These are phyloP conservation scores for Natator depressus DNA, from an alignment of 2,113 vertebrate species.

Conservation along the genomic window DNA sequence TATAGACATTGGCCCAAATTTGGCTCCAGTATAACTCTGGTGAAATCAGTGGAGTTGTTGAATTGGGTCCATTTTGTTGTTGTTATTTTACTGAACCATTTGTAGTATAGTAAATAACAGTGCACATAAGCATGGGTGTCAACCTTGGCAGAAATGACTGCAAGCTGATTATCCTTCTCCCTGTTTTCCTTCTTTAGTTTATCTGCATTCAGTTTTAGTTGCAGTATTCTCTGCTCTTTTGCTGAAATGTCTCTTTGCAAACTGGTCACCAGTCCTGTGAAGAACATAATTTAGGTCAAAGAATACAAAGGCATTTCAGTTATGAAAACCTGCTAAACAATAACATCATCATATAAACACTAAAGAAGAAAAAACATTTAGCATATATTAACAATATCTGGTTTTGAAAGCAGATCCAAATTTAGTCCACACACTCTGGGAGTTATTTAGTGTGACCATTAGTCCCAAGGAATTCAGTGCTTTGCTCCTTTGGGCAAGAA, in stretches of 20 bases:
- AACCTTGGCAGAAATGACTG: slow-evolving; percentile 75
- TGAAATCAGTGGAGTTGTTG: neutral
- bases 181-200: slow-evolving; percentile 71
- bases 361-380: neutral
- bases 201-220: slow-evolving; percentile 70
- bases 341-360: neutral
- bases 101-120: fast-evolving
- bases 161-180: slow-evolving; percentile 79
- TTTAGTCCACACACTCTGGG: neutral
- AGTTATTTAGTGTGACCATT: fast-evolving
- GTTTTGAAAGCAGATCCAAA: neutral
- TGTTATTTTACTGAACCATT: neutral
- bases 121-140: neutral
- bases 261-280: slow-evolving; percentile 75
- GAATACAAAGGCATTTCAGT: fast-evolving
- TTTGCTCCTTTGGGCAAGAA: neutral
- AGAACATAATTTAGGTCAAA: neutral
- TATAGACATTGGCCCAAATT: fast-evolving
- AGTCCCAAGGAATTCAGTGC: neutral
- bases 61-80: fast-evolving
- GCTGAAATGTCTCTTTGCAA: slow-evolving; percentile 76
- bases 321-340: neutral
- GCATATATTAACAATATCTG: neutral
- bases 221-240: slow-evolving; percentile 75
- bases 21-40: fast-evolving